Base-by-base conservation (phyloP, 92 coral and sea anemone species). In the Galaxea fascicularis region DNA sequence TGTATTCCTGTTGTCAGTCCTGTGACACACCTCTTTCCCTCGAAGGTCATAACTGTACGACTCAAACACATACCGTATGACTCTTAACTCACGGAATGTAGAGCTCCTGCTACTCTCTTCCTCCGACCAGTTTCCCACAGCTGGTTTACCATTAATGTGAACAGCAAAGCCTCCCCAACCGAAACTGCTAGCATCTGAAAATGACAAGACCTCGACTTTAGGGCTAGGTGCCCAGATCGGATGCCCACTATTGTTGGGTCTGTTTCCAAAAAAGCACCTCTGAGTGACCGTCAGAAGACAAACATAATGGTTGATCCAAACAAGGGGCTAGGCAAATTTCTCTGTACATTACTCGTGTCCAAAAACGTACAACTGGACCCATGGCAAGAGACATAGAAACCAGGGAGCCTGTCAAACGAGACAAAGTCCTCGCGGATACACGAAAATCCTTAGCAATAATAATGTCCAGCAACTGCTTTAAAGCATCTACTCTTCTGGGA, bases 111-210 rank as follows among this genome's bases (percentile, higher is more conserved):
- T 26, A 52, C 75, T 74, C 74, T 92, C 90, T 27, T 74, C 75
- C 69, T 28, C 78, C 17, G 80, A 83, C 94, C 94, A 91, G 82
- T 87, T 87, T 29, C 94, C 94, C 46, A 54, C 81, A 15, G 88
- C 92, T 60, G 77, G 82, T 39, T 53, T 56, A 53, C 49, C 92
- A 91, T 87, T 92, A 88, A 17, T 82, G 88, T 5, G 26, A 29
- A 46, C 80, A n/a, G n/a, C n/a, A n/a, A n/a, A n/a, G n/a, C n/a
- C n/a, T n/a, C n/a, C n/a, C n/a, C n/a, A n/a, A n/a, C n/a, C n/a
- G n/a, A n/a, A n/a, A n/a, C n/a, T 79, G 62, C 89, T 87, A 44
- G 90, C 95, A 79, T 91, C 92, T 15, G 95, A 91, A 73, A n/a
- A 84, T 14, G 91, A 44, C 28, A 83, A 81, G 78, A 91, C 83